phyloP scores from a whole-genome alignment of 2,113 vertebrate genomes.

The zebrafish (Danio rerio) region DNA sequence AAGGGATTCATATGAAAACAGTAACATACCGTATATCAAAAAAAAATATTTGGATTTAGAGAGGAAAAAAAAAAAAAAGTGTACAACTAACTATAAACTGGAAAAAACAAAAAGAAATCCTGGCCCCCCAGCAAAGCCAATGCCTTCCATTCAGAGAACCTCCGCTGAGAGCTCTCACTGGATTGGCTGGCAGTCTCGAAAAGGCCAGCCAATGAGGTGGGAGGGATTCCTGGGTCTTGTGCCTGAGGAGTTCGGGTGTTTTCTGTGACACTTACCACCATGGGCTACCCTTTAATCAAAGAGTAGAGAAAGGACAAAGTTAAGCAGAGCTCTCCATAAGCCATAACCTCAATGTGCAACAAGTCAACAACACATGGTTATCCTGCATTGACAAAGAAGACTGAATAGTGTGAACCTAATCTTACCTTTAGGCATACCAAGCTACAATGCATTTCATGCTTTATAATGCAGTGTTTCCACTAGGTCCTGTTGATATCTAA shows the following conservation, averaged over 20 bases:
- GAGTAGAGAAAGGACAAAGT: conserved; percentile 99
- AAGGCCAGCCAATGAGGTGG: conserved; percentile 94
- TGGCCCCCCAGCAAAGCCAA: conserved; percentile 93
- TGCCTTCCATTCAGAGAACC: conserved; percentile 94
- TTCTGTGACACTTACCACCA: conserved; percentile 99
- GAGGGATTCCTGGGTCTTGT: conserved; percentile 99
- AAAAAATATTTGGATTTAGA: conserved; percentile 1
- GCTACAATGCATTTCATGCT: conserved; percentile 40
- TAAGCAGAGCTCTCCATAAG: conserved; percentile 94
- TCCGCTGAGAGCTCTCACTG: conserved; percentile 95
- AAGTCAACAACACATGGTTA: conserved; percentile 65
- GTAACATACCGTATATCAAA: conserved; percentile 65
- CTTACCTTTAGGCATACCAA: conserved; percentile 45
- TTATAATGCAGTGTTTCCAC: conserved; percentile 41
- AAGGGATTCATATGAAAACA: conserved; percentile 85
- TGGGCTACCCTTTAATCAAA: conserved; percentile 99
- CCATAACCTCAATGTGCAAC: conserved; percentile 75
- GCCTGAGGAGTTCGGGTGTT: conserved; percentile 98
- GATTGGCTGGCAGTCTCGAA: conserved; percentile 92
- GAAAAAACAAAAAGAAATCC: conserved; percentile 94
- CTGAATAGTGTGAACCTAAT: conserved; percentile 27
- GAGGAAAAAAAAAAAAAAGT: neutral
- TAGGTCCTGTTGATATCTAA: conserved; percentile 23
- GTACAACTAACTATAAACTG: conserved; percentile 59
- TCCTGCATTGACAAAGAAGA: conserved; percentile 8